Conservation (phyloP, 1,140 invertebrate species). For the Panagrolaimus sp. region DNA sequence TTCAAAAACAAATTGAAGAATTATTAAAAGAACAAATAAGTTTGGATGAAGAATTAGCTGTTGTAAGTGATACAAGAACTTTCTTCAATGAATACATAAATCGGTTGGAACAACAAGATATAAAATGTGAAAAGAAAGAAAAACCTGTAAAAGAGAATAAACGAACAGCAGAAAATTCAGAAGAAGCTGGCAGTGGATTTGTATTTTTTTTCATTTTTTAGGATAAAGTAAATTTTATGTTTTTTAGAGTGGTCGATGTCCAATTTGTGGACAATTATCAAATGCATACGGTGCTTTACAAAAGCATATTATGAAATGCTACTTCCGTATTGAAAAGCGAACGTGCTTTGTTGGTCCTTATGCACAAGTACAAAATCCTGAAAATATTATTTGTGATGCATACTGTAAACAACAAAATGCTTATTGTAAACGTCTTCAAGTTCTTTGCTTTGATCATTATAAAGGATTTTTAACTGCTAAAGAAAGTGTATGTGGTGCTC, state of each 20-base stretch:
- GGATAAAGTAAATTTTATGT: neutral
- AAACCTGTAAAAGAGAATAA: neutral
- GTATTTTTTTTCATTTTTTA: neutral
- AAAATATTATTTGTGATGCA: neutral
- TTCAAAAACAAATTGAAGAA: neutral
- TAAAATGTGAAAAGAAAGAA: neutral
- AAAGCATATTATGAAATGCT: neutral
- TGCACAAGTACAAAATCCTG: neutral
- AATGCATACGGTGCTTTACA: neutral
- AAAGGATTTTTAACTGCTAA: neutral
- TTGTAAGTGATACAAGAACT: neutral
- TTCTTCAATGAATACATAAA: neutral
- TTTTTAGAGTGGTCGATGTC: neutral
- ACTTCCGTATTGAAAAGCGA: neutral
- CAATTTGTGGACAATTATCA: neutral
- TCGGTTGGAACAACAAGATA: neutral
- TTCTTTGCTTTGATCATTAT: conserved; percentile 1
- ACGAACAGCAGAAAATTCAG: neutral
- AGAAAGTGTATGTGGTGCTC: conserved; percentile 9
- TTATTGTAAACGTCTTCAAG: conserved; percentile 3
- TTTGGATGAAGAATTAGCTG: neutral
- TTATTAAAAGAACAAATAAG: neutral
- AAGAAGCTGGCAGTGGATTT: neutral
- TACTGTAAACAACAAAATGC: neutral
- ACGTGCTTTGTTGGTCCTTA: neutral